A percentile compares a stretch with the other conserved stretches of the same genome.
These are phyloP conservation scores for Catharus fuscescens DNA, from an alignment of 2,113 vertebrate species.

Conservation along the genomic window DNA sequence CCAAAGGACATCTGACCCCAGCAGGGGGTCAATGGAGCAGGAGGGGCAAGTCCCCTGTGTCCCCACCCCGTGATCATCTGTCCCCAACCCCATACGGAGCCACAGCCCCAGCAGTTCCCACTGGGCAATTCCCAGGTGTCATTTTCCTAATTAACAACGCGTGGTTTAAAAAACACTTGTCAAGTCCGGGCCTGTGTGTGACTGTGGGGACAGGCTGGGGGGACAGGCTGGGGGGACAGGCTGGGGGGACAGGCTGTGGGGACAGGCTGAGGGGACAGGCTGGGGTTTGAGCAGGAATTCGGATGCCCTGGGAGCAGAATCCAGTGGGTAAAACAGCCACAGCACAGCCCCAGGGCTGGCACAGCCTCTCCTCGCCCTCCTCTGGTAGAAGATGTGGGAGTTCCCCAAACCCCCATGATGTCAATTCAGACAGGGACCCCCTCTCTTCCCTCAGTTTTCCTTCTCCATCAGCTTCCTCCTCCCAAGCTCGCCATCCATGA, in stretches of 20 bases:
- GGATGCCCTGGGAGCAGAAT: not conserved
- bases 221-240: not conserved
- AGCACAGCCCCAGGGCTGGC: fast-evolving
- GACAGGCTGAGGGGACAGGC: not conserved
- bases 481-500: not conserved
- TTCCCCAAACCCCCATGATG: fast-evolving
- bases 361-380: not conserved
- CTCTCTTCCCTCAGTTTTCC: not conserved
- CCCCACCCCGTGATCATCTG: fast-evolving
- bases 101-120: fast-evolving
- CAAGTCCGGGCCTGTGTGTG: fast-evolving
- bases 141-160: not conserved
- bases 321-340: not conserved
- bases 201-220: not conserved
- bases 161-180: not conserved
- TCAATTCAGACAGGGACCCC: not conserved
- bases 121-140: not conserved
- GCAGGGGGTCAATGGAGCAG: not conserved
- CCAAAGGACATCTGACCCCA: not conserved
- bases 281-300: fast-evolving
- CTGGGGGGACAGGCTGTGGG: too few relatives aligned
- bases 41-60: fast-evolving
- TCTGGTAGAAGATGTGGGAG: not conserved
- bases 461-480: not conserved
- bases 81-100: fast-evolving